Evolutionary conservation across 2,797 vertebrate genomes (phyloP), one percentile per base, ranked within the genome.

Genomic region (Acropternis orthonyx): DNA sequence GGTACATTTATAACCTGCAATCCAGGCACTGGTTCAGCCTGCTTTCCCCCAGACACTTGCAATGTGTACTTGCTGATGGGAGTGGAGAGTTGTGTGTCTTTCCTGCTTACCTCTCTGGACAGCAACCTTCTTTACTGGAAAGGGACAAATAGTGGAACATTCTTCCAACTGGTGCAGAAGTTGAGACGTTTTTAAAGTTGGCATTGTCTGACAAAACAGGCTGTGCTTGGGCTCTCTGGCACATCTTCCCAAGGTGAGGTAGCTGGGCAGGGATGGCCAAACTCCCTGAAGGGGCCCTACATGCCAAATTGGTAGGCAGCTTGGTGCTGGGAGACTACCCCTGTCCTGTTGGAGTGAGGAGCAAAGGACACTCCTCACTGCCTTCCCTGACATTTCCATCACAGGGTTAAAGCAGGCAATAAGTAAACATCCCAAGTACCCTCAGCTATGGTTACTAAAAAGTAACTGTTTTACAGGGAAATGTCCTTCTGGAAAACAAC

Each of bases 391-490:
- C 6, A 27, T 28, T 81, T 54, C 49, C 37, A 52, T 43, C 26
- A 10, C 12, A 52, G 17, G 3, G 14, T 2, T 72, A 65, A 85
- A 81, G 75, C 1, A 67, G 24, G 32, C 51, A 81, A n/a, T 30
- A 49, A 68, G 44, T 63, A 52, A 88, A 56, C 44, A 74, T 56
- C 19, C 43, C 32, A 56, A 49, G 24, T 58, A 49, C 15, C 22
- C 61, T 80, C 28, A 54, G 28, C 14, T n/a, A 46, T 4, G 9
- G 32, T 68, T 85, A 73, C 48, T 88, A 66, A 85, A 86, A 66
- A 4, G 12, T 49, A 73, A 63, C n/a, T 89, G 24, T 92, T 92
- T 87, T 46, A 61, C 44, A 97, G 97, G 97, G 97, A 76, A 94
- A 94, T 2, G 27, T 94, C 66, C 77, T 97, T 88, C 73, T 56